Evolutionary conservation across 2,888 invertebrate genomes (phyloP).

Genomic region (Chrysolina haemoptera): DNA sequence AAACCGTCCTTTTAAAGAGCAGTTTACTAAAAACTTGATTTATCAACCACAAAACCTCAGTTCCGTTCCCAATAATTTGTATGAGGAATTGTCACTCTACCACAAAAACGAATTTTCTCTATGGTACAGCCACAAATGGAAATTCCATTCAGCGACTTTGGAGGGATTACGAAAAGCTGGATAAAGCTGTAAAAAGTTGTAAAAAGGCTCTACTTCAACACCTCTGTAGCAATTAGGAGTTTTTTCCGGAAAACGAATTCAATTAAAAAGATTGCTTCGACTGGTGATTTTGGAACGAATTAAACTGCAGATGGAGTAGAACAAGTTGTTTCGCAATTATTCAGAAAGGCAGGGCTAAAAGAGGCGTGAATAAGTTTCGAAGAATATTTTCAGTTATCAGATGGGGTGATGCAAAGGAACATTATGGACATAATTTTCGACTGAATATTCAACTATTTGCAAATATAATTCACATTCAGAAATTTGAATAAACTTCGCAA

Average conservation of each 20-base stretch:
- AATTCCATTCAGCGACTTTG: background rate
- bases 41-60: too few species aligned
- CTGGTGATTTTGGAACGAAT: constrained; percentile 8
- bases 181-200: background rate
- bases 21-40: too few species aligned
- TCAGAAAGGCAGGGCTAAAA: background rate
- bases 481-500: too few species aligned
- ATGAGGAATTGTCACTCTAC: too few species aligned
- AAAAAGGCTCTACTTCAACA: background rate
- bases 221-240: constrained; percentile 1
- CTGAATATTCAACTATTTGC: too few species aligned
- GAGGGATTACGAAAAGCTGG: background rate
- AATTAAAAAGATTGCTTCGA: constrained; percentile 6
- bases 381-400: background rate
- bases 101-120: too few species aligned
- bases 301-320: constrained; percentile 4
- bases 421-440: too few species aligned
- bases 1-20: too few species aligned
- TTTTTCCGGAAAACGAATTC: constrained; percentile 1
- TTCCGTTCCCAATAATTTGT: too few species aligned
- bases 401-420: background rate
- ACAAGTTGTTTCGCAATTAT: constrained; percentile 15
- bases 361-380: background rate
- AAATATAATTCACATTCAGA: too few species aligned
- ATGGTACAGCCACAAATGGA: background rate